These are phyloP conservation scores for Drosophila guanche DNA, from an alignment of 1,140 invertebrate genomes.

Conservation along the genomic window DNA sequence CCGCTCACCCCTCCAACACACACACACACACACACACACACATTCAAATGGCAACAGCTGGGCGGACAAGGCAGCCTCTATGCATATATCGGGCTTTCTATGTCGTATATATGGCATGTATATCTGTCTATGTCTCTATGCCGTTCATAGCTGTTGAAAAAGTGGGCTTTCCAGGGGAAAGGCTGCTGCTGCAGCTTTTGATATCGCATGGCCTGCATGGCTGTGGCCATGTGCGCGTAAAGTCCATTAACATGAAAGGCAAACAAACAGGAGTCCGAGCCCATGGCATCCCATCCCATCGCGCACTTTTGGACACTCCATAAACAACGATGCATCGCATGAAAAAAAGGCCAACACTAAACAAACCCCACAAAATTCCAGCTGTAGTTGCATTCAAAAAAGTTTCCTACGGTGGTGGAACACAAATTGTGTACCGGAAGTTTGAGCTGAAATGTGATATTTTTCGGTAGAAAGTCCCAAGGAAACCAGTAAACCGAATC, in stretches of 20 bases:
- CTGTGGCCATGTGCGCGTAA: slow-evolving; percentile 67
- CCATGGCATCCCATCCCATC: background rate
- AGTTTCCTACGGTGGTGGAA: background rate
- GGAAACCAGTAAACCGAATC: slow-evolving; percentile 7
- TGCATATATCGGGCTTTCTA: slow-evolving; percentile 46
- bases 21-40: slow-evolving; percentile 15
- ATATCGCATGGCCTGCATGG: slow-evolving; percentile 1
- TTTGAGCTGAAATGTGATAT: slow-evolving; percentile 10
- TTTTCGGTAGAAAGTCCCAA: too few species aligned
- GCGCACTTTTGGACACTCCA: slow-evolving; percentile 69
- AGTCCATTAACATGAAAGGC: slow-evolving; percentile 78
- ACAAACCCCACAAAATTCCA: slow-evolving; percentile 1
- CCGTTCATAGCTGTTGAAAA: slow-evolving; percentile 24
- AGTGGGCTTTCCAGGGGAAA: slow-evolving; percentile 29
- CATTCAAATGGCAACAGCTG: slow-evolving; percentile 62
- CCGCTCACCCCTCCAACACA: background rate
- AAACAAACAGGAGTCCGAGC: slow-evolving; percentile 58
- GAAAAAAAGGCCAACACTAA: slow-evolving; percentile 15
- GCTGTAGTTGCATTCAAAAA: slow-evolving; percentile 4
- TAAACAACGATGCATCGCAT: slow-evolving; percentile 48
- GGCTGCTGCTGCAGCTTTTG: slow-evolving; percentile 33
- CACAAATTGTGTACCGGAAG: slow-evolving; percentile 8
- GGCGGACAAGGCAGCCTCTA: slow-evolving; percentile 36
- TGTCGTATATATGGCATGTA: slow-evolving; percentile 13
- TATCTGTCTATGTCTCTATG: slow-evolving; percentile 37